These are phyloP conservation scores for Chironomus riparius DNA, from an alignment of 2,888 invertebrate genomes.

Conservation along the genomic window DNA sequence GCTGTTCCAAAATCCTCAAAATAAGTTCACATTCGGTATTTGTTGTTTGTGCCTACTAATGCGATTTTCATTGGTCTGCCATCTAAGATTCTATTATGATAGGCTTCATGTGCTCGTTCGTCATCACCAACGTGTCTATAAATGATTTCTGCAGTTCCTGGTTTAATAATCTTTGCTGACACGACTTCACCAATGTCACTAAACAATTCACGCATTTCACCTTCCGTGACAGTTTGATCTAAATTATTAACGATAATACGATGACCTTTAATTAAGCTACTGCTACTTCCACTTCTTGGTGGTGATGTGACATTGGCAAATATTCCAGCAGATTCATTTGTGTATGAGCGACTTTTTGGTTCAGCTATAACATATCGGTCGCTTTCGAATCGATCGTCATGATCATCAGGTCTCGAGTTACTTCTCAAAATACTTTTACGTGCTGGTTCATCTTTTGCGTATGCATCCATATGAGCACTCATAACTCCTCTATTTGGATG, in stretches of 20 bases:
- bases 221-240: constrained; percentile 74
- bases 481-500: constrained; percentile 25
- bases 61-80: constrained; percentile 76
- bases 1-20: neutral
- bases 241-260: constrained; percentile 87
- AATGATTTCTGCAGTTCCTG: constrained; percentile 86
- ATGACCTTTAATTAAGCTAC: constrained; percentile 50
- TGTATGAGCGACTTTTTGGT: constrained; percentile 20
- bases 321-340: constrained; percentile 39
- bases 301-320: constrained; percentile 36
- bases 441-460: constrained; percentile 31
- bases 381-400: constrained; percentile 10
- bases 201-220: constrained; percentile 88
- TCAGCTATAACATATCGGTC: constrained; percentile 2
- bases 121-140: constrained; percentile 80
- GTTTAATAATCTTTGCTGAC: constrained; percentile 72
- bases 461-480: constrained; percentile 30
- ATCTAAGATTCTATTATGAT: constrained; percentile 87
- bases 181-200: constrained; percentile 83
- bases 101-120: constrained; percentile 81
- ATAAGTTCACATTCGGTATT: neutral
- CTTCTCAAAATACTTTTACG: neutral
- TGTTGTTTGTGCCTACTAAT: neutral
- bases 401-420: neutral
- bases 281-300: constrained; percentile 32